Percentiles rank a stretch among this genome's conserved stretches.
phyloP scores from a whole-genome alignment of 1,140 invertebrate genomes.

The Drosophila nigrodunni region DNA sequence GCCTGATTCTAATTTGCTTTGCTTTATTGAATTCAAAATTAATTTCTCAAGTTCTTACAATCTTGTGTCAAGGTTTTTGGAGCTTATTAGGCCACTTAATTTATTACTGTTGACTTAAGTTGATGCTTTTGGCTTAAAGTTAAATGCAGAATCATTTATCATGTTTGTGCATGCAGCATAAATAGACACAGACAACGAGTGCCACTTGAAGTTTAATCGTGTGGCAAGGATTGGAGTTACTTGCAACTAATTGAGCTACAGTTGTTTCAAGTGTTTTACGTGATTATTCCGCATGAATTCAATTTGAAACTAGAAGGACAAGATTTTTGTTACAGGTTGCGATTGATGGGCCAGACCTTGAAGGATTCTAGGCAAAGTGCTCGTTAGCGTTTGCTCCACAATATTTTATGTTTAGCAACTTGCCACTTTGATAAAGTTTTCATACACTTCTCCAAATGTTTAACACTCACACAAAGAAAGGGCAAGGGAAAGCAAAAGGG shows the following conservation, averaged over 20 bases:
- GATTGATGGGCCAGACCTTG: not conserved
- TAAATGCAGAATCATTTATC: not conserved
- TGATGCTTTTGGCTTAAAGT: not conserved
- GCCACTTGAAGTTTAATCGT: conserved; percentile 1
- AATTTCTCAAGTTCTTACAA: too few species aligned
- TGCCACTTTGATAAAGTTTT: conserved; percentile 52
- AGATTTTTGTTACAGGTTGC: not conserved
- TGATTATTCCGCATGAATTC: conserved; percentile 28
- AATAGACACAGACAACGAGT: not conserved
- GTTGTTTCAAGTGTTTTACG: conserved; percentile 20
- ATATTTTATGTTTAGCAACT: conserved; percentile 30
- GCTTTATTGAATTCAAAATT: too few species aligned
- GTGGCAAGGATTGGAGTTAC: not conserved
- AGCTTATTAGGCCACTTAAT: not conserved
- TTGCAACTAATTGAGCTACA: conserved; percentile 24
- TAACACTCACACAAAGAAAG: conserved; percentile 12
- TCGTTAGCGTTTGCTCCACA: conserved; percentile 29
- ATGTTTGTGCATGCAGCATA: not conserved
- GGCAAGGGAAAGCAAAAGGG: not conserved
- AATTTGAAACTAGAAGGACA: not conserved
- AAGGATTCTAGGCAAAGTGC: not conserved
- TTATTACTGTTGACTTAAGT: not conserved
- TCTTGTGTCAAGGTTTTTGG: too few species aligned
- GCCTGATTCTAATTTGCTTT: too few species aligned
- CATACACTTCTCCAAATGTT: conserved; percentile 29